These are phyloP conservation scores for Rhyacophila evoluta DNA, from an alignment of 2,888 invertebrate species.

Conservation along the genomic window DNA sequence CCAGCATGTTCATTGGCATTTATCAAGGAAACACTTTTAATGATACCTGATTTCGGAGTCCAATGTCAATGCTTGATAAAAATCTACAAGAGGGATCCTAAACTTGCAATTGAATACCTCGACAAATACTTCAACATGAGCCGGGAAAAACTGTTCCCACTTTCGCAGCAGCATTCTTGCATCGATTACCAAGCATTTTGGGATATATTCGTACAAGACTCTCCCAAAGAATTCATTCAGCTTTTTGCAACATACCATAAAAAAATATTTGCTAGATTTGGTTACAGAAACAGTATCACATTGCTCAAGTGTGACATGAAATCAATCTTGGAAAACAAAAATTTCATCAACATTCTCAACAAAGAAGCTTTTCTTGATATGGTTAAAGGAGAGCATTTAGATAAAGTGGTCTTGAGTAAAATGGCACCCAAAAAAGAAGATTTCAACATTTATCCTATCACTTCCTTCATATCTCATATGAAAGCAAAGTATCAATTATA, in stretches of 20 bases:
- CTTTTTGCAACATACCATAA: constrained; percentile 10
- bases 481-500: constrained; percentile 23
- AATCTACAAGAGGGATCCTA: constrained; percentile 55
- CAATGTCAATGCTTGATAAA: constrained; percentile 6
- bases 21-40: constrained; percentile 17
- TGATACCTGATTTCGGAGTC: neutral
- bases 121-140: constrained; percentile 51
- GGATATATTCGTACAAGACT: constrained; percentile 31
- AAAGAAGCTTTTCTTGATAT: neutral
- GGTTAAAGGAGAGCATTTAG: constrained; percentile 45
- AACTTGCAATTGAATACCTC: constrained; percentile 57
- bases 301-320: neutral
- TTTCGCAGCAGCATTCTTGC: neutral
- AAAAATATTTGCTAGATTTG: constrained; percentile 1
- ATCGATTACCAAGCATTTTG: constrained; percentile 21
- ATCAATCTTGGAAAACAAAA: neutral
- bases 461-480: neutral
- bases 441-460: neutral
- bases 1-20: constrained; percentile 57
- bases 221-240: constrained; percentile 35
- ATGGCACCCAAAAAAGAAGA: constrained; percentile 28
- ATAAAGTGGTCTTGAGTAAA: constrained; percentile 27
- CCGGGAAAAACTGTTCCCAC: neutral
- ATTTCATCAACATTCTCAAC: neutral
- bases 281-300: constrained; percentile 30